These are phyloP conservation scores for Crossoptilon crossoptilon DNA, from an alignment of 2,797 vertebrate species.

Conservation along the genomic window DNA sequence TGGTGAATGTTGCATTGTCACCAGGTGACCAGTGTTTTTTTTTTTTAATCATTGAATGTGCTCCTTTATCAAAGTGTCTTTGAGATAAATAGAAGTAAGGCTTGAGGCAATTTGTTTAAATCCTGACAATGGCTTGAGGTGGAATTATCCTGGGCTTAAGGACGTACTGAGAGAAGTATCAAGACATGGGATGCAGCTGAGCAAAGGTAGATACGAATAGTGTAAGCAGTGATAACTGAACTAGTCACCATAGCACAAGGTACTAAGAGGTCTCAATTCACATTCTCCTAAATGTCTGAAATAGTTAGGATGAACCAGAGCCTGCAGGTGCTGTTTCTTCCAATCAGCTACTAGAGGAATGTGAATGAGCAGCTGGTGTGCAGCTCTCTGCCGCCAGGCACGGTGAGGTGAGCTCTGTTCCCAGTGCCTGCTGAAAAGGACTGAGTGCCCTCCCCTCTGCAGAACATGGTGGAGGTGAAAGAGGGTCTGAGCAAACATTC, in stretches of 20 bases:
- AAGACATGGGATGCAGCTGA: not conserved
- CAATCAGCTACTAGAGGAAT: not conserved
- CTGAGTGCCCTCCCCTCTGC: fast-evolving
- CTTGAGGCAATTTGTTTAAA: not conserved
- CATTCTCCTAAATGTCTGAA: not conserved
- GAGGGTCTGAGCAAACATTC: not conserved
- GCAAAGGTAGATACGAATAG: not conserved
- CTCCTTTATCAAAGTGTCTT: not conserved
- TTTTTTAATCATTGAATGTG: not conserved
- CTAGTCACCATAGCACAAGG: fast-evolving
- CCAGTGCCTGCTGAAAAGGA: fast-evolving
- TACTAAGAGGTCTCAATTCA: not conserved
- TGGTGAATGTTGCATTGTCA: not conserved
- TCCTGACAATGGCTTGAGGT: not conserved
- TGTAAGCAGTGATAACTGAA: fast-evolving
- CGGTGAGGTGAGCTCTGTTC: not conserved
- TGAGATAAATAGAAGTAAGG: not conserved
- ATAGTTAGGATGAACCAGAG: not conserved
- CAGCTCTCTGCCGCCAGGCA: fast-evolving
- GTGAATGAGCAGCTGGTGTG: not conserved
- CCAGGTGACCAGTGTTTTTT: not conserved
- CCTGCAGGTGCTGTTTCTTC: not conserved
- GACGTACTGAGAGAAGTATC: not conserved
- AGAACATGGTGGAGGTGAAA: not conserved
- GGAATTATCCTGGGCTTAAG: not conserved